These are phyloP conservation scores for Acrobasis consociella DNA, from an alignment of 2,888 invertebrate species.

Conservation along the genomic window DNA sequence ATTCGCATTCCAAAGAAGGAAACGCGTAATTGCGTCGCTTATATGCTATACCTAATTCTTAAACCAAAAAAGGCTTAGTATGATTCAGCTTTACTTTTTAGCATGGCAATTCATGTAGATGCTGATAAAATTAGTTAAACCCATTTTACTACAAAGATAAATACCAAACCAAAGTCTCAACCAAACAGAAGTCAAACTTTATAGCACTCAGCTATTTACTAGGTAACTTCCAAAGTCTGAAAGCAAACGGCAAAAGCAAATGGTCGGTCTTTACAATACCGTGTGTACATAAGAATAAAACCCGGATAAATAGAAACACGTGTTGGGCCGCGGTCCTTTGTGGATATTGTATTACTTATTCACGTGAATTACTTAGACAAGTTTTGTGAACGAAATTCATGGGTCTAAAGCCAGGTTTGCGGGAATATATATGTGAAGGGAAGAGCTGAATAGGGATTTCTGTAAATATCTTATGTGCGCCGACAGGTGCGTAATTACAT, in stretches of 20 bases:
- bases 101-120: no score
- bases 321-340: background rate
- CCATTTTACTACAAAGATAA: no score
- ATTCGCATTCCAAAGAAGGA: no score
- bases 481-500: no score
- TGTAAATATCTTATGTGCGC: no score
- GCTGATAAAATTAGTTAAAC: no score
- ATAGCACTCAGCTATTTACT: slow-evolving; percentile 4
- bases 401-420: background rate
- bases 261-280: background rate
- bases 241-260: slow-evolving; percentile 7
- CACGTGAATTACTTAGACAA: slow-evolving; percentile 7
- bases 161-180: no score
- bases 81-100: no score
- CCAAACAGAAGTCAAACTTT: slow-evolving; percentile 5
- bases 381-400: background rate
- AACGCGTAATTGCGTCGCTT: no score
- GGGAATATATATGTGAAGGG: background rate
- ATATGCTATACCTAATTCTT: no score
- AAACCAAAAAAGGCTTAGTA: no score
- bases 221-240: background rate
- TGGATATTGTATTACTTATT: slow-evolving; percentile 13
- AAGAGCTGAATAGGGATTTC: background rate
- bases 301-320: slow-evolving; percentile 10
- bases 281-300: slow-evolving; percentile 8